phyloP scores from a whole-genome alignment of 35 echinoderm and acorn worm genomes.

The Anneissia japonica region DNA sequence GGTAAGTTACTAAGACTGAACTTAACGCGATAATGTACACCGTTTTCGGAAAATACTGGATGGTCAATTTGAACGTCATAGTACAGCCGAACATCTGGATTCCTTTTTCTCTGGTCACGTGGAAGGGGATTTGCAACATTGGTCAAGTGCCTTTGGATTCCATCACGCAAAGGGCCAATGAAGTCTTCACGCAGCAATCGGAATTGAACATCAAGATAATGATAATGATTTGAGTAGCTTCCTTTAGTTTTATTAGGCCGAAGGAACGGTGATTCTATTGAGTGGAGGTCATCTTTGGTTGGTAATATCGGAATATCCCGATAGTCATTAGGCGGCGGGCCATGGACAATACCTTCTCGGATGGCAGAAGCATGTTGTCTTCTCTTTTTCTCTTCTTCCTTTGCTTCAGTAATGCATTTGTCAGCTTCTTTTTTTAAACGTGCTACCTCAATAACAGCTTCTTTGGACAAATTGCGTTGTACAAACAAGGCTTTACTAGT shows the following conservation, averaged over 20 bases:
- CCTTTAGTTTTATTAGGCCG: slow-evolving; percentile 46
- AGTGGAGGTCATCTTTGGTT: slow-evolving; percentile 7
- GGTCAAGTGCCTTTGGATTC: slow-evolving; percentile 31
- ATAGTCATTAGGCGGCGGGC: slow-evolving; percentile 71
- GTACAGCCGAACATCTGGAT: slow-evolving; percentile 49
- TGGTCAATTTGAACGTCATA: slow-evolving; percentile 22
- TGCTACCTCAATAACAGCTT: background rate
- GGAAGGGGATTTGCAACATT: slow-evolving; percentile 45
- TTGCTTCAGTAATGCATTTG: background rate
- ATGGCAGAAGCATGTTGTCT: background rate
- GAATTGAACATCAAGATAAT: slow-evolving; percentile 71
- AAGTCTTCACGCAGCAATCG: slow-evolving; percentile 63
- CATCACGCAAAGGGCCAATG: slow-evolving; percentile 36
- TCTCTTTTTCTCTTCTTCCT: background rate
- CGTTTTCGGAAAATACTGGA: background rate
- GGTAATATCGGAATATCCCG: slow-evolving; percentile 49
- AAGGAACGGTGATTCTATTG: slow-evolving; percentile 30
- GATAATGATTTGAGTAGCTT: slow-evolving; percentile 21
- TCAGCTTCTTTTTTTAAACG: background rate
- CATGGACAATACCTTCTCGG: background rate
- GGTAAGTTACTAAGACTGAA: background rate
- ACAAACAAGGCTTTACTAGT: background rate
- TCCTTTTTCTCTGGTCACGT: slow-evolving; percentile 7
- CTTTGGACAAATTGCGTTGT: background rate
- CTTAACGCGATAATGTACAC: slow-evolving; percentile 17